phyloP scores from a whole-genome alignment of 2,888 invertebrate genomes.

The Tanaodytes sp. region DNA sequence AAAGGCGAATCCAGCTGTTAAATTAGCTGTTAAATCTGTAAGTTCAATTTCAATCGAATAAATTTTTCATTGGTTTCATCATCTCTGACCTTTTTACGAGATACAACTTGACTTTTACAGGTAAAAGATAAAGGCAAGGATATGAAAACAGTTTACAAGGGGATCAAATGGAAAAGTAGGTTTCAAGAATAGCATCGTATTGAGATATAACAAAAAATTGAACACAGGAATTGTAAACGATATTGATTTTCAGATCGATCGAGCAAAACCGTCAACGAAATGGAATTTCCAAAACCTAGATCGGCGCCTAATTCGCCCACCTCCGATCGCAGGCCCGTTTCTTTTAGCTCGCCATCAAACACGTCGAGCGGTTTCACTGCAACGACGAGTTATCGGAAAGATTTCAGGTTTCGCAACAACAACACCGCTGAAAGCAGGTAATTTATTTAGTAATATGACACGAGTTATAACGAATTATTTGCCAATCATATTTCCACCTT shows the following conservation, averaged over 20 bases:
- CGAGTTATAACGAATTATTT: neutral
- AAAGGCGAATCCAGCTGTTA: constrained; percentile 94
- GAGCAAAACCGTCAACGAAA: constrained; percentile 64
- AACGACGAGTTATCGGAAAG: constrained; percentile 70
- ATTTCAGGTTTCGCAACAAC: constrained; percentile 67
- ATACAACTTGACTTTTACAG: no score
- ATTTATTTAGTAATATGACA: no score
- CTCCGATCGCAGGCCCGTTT: constrained; percentile 74
- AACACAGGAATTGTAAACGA: no score
- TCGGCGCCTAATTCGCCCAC: constrained; percentile 82
- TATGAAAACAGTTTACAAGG: constrained; percentile 85
- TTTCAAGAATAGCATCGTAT: neutral
- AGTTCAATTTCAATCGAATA: constrained; percentile 72
- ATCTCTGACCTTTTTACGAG: no score
- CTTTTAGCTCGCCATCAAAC: constrained; percentile 70
- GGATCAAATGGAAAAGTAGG: constrained; percentile 78
- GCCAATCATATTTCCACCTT: neutral
- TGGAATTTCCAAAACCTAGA: constrained; percentile 73
- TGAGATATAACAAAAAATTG: no score
- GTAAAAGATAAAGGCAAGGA: constrained; percentile 84
- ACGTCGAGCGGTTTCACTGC: constrained; percentile 69
- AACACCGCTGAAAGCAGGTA: constrained; percentile 68
- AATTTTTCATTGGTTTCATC: no score
- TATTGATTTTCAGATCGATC: constrained; percentile 61
- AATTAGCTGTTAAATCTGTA: constrained; percentile 94